These are phyloP conservation scores for Papilio demoleus DNA, from an alignment of 2,888 invertebrate genomes.

Conservation along the genomic window DNA sequence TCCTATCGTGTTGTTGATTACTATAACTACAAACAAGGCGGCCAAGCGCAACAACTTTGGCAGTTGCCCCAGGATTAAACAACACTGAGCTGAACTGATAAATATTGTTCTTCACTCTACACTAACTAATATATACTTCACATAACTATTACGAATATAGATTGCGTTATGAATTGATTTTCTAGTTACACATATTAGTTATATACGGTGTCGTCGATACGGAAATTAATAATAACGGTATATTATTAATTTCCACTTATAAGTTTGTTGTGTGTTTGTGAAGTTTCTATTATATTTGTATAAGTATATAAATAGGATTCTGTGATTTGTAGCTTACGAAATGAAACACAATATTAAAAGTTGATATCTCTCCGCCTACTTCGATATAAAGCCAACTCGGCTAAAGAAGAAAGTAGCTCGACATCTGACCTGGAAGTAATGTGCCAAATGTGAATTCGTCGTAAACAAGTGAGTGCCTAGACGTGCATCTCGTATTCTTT, in stretches of 20 bases:
- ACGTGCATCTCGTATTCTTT: constrained; percentile 17
- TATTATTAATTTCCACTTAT: no score
- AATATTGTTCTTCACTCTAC: background rate
- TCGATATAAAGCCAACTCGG: constrained; percentile 2
- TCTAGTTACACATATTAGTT: background rate
- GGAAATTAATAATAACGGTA: background rate
- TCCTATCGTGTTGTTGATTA: background rate
- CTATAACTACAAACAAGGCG: background rate
- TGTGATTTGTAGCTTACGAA: background rate
- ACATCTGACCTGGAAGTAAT: constrained; percentile 17
- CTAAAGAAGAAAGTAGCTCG: constrained; percentile 14
- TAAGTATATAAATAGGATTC: background rate
- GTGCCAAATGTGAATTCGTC: constrained; percentile 19
- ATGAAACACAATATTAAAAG: background rate
- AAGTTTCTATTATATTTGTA: no score
- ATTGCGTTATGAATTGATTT: background rate
- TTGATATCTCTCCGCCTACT: background rate
- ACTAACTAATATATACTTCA: background rate
- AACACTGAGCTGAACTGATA: constrained; percentile 1
- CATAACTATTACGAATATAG: background rate
- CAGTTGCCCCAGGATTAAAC: constrained; percentile 7
- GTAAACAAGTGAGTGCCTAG: constrained; percentile 17
- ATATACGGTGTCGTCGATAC: background rate
- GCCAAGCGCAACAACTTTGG: background rate
- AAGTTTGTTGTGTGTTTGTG: background rate